These are phyloP conservation scores for Drosophila pachea DNA, from an alignment of 1,140 invertebrate genomes.

Conservation along the genomic window DNA sequence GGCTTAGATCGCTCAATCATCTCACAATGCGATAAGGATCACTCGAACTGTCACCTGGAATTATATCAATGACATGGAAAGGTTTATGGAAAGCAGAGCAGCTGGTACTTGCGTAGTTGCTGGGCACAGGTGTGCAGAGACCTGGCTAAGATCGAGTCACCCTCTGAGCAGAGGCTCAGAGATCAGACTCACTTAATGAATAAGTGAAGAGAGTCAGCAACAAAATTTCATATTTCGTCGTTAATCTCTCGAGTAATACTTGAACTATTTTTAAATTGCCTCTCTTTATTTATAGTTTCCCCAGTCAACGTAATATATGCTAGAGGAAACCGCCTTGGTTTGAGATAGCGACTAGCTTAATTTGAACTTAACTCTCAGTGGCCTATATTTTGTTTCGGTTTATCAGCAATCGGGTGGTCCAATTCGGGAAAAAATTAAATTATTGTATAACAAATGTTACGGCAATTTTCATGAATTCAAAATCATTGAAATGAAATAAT, in stretches of 20 bases:
- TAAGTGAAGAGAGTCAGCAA: too few species aligned
- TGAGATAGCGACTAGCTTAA: too few species aligned
- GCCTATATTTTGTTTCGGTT: too few species aligned
- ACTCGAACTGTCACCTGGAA: not conserved
- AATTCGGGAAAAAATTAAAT: constrained; percentile 58
- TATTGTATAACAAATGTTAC: constrained; percentile 74
- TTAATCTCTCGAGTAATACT: too few species aligned
- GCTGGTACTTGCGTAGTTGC: not conserved
- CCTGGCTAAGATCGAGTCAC: not conserved
- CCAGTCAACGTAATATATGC: too few species aligned
- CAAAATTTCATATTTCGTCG: too few species aligned
- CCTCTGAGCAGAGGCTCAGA: not conserved
- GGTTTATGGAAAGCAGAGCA: not conserved
- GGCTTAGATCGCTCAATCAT: constrained; percentile 7
- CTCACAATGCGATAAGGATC: not conserved
- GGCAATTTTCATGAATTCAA: constrained; percentile 71
- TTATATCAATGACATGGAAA: constrained; percentile 8
- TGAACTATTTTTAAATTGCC: too few species aligned
- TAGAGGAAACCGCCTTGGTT: too few species aligned
- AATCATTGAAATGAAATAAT: constrained; percentile 77
- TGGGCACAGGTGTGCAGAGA: not conserved
- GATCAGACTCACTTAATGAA: too few species aligned
- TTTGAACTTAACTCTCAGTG: too few species aligned
- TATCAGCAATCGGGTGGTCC: not conserved
- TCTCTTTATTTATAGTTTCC: too few species aligned